Conservation (phyloP, 2,888 invertebrate species). For the Campoplex capitator region DNA sequence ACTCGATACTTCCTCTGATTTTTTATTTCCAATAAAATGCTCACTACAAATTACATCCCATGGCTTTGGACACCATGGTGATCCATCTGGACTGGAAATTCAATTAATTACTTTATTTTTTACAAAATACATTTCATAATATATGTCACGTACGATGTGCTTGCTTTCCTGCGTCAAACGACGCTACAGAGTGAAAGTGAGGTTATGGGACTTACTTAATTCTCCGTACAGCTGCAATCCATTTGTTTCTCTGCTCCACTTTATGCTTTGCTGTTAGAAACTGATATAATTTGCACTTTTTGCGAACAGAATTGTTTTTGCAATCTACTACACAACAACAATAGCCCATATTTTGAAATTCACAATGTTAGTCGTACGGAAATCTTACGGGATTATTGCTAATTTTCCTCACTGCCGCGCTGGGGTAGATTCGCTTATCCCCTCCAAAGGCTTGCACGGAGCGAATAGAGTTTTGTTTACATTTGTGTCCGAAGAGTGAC, state of each 20-base stretch:
- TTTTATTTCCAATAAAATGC: conserved; percentile 54
- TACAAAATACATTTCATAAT: not conserved
- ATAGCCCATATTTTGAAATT: too few relatives aligned
- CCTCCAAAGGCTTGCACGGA: too few relatives aligned
- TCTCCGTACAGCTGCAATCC: conserved; percentile 32
- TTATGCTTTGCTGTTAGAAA: conserved; percentile 24
- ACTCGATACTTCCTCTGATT: conserved; percentile 43
- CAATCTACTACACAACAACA: conserved; percentile 1
- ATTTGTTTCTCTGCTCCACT: conserved; percentile 29
- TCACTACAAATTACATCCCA: conserved; percentile 47
- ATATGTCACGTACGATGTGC: conserved; percentile 3
- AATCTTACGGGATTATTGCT: too few relatives aligned
- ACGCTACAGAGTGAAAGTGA: conserved; percentile 16
- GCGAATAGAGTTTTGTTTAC: too few relatives aligned
- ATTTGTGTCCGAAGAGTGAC: too few relatives aligned
- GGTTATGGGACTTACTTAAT: conserved; percentile 33
- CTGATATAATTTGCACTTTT: conserved; percentile 12
- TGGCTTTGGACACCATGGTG: conserved; percentile 54
- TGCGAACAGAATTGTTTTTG: conserved; percentile 31
- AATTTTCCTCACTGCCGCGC: too few relatives aligned
- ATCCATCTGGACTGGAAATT: conserved; percentile 56
- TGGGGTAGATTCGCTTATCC: too few relatives aligned
- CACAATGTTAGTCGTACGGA: too few relatives aligned
- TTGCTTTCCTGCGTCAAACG: not conserved
- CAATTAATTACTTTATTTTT: not conserved